A percentile compares a stretch with the other conserved stretches of the same genome.
phyloP scores from a whole-genome alignment of 2,888 invertebrate genomes.

The Bhutanitis thaidina region DNA sequence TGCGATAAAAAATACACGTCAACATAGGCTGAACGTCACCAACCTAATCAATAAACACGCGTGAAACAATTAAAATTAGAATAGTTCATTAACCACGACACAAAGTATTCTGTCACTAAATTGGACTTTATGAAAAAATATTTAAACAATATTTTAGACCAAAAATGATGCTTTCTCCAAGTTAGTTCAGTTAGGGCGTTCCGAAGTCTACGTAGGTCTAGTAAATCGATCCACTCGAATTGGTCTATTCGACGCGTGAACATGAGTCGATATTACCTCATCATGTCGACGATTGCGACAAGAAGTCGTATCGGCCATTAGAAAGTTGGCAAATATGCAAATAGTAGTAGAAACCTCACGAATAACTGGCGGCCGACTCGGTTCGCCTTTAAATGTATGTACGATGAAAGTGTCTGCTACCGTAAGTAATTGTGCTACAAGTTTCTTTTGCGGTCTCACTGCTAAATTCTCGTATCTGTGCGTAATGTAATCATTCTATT shows the following conservation, averaged over 20 bases:
- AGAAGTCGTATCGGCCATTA: constrained; percentile 77
- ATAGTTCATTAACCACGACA: constrained; percentile 60
- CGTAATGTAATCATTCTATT: constrained; percentile 17
- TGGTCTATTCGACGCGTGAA: too few relatives aligned
- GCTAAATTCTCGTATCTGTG: constrained; percentile 41
- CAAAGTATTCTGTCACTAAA: neutral
- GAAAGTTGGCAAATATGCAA: constrained; percentile 79
- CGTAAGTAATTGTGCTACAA: constrained; percentile 73
- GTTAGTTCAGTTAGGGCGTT: too few relatives aligned
- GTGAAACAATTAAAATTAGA: constrained; percentile 44
- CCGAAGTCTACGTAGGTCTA: too few relatives aligned
- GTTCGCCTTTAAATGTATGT: constrained; percentile 71
- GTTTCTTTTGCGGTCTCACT: constrained; percentile 56
- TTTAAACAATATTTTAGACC: too few relatives aligned
- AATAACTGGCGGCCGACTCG: constrained; percentile 77
- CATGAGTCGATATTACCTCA: constrained; percentile 57
- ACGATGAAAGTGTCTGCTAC: constrained; percentile 77
- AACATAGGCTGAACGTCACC: constrained; percentile 38
- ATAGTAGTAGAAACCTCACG: constrained; percentile 80
- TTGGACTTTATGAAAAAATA: too few relatives aligned
- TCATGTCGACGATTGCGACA: constrained; percentile 73
- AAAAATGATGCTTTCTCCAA: too few relatives aligned
- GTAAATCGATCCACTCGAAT: too few relatives aligned
- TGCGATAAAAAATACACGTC: constrained; percentile 48
- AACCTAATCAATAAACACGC: constrained; percentile 57